Evolutionary conservation across 2,888 invertebrate species (phyloP), one percentile per base, ranked within the genome.

Genomic region (Antheraea yamamai): DNA sequence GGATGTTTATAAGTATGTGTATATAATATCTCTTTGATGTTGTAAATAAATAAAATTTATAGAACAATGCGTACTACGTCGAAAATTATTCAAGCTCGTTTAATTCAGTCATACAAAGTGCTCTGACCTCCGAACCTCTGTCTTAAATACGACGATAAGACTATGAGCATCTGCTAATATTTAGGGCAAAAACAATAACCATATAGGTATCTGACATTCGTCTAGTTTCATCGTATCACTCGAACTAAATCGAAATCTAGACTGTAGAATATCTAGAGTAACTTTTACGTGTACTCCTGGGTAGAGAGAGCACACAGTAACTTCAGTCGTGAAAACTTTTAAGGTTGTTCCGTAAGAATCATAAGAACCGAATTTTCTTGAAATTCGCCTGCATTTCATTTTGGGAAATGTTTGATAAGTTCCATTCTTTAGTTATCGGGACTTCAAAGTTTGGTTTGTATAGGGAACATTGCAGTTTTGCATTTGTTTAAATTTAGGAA

Each of bases 301-400:
- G 26, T 64, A 64, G 26, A 64, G 64, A 64, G 64, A 64, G 20
- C 68, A 85, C 83, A 86, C 80, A 84, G 77, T 75, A 91, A 93
- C 87, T 92, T 89, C 86, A 78, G 81, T 85, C 87, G 88, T 91
- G 89, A 89, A 91, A 91, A 91, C 87, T 85, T 91, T 86, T 85
- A 83, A 88, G 86, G 88, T 83, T 85, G 85, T 85, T 87, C 83
- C 82, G 80, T 79, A 87, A 88, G 87, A 88, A 79, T 78, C 73
- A 75, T 68, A 73, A 76, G 74, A 64, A 78, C 78, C 80, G 80
- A 78, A 80, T 83, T 84, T 85, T 85, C 77, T 77, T 76, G 78
- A 80, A 81, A 80, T 82, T 77, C 77, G 70, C 73, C 78, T 79
- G 76, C 76, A 73, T 76, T 78, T 75, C 66, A 73, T 75, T 47